Evolutionary conservation across 2,888 invertebrate species (phyloP), one percentile per base, ranked within the genome.

Genomic region (Phaonia tiefii): DNA sequence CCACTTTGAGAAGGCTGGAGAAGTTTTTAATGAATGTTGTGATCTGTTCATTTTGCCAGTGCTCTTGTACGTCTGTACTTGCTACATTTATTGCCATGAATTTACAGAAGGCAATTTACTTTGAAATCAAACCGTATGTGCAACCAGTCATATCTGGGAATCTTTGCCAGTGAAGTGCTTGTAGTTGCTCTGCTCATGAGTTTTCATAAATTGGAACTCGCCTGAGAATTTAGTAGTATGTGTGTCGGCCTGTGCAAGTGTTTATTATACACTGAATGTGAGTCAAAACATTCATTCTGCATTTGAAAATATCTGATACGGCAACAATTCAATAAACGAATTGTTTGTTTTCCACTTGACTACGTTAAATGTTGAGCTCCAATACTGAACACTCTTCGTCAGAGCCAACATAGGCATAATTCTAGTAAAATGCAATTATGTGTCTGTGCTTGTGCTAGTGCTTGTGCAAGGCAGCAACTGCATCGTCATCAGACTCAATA

Each of bases 281-380:
- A 20, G 49, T 15, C 49, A 25, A 67, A 49, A 56, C 22, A 31
- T 31, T 8, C 26, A 69, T 80, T 49, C 54, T 72, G 69, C 65
- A 79, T 58, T 77, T 75, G 66, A 69, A 72, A 76, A 54, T 71
- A 75, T 75, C 70, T 76, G 76, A 79, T 63, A 58, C 74, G 69
- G 25, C 70, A 82, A 74, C 77, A 77, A 77, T 83, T 84, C 76
- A 80, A 82, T 83, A 66, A 70, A 69, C 46, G 80, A 77, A 83
- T 81, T 80, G 77, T 82, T 80, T 83, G 75, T 67, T 79, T 83
- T 83, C 75, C 80, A 82, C 80, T 83, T 76, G 74, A 82, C 80
- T 82, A 56, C 8, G 51, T 49, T 26, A 54, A 74, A 76, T 63
- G 46, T 37, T 46, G 31, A 46, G 46, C 60, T 60, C 39, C 42